Percentiles rank a stretch among this genome's conserved stretches.
phyloP scores from a whole-genome alignment of 2,113 vertebrate genomes.

The Rhagologus leucostigma region DNA sequence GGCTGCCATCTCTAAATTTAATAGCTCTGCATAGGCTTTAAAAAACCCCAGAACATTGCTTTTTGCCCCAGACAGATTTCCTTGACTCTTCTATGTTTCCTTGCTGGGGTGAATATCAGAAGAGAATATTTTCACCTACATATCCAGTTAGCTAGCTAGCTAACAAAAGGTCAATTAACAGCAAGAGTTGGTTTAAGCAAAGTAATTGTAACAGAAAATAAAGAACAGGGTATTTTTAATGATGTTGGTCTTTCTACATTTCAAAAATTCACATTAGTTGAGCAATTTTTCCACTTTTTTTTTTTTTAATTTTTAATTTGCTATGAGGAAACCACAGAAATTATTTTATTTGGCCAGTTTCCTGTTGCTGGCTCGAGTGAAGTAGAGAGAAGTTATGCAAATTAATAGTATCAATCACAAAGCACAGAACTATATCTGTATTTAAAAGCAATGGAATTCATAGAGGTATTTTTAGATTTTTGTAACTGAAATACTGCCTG shows the following conservation, averaged over 20 bases:
- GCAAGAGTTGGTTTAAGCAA: background rate
- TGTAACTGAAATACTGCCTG: background rate
- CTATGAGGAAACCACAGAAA: background rate
- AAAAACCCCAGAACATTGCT: background rate
- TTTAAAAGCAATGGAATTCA: background rate
- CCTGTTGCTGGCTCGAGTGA: background rate
- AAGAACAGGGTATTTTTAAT: background rate
- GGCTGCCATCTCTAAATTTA: background rate
- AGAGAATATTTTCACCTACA: background rate
- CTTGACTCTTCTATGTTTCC: background rate
- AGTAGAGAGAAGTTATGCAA: background rate
- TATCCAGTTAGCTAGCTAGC: background rate
- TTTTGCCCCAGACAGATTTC: background rate
- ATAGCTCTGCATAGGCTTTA: background rate
- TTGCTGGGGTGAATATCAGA: background rate
- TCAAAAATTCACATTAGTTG: background rate
- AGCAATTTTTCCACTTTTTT: background rate
- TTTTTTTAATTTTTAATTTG: background rate
- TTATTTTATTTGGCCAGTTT: background rate
- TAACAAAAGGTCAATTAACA: background rate
- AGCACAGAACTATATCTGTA: background rate
- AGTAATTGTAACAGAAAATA: background rate
- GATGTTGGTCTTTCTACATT: background rate
- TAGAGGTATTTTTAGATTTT: background rate
- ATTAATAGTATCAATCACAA: background rate